These are phyloP conservation scores for Hirtodrosophila duncani DNA, from an alignment of 2,888 invertebrate genomes.

Conservation along the genomic window DNA sequence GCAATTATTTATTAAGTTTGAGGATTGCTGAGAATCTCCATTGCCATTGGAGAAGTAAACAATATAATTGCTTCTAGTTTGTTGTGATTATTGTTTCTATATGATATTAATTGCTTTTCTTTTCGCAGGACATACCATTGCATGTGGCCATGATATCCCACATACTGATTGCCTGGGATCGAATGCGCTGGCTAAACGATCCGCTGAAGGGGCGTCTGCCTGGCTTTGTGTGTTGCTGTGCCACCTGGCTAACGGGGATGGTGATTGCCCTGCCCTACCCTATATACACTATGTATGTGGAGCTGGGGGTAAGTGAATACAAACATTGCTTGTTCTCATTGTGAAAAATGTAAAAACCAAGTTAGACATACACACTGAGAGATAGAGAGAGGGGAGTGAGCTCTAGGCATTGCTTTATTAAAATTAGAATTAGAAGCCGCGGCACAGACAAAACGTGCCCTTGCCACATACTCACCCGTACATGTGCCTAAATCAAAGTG, in stretches of 20 bases:
- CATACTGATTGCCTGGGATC: constrained; percentile 84
- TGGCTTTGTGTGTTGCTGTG: constrained; percentile 83
- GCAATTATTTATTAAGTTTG: too few species aligned
- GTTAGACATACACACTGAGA: too few species aligned
- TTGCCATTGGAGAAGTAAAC: constrained; percentile 39
- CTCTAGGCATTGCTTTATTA: constrained; percentile 28
- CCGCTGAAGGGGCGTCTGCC: constrained; percentile 83
- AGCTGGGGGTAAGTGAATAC: constrained; percentile 84
- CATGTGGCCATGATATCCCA: constrained; percentile 86
- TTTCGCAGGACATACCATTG: constrained; percentile 83
- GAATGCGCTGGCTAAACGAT: constrained; percentile 83
- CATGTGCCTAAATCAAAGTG: constrained; percentile 46
- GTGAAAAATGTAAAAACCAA: neutral
- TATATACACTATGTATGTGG: constrained; percentile 85
- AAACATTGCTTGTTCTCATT: too few species aligned
- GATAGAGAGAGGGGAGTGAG: too few species aligned
- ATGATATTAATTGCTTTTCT: constrained; percentile 13
- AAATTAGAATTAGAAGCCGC: constrained; percentile 15
- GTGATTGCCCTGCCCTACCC: constrained; percentile 86
- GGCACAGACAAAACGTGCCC: constrained; percentile 9
- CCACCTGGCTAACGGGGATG: constrained; percentile 85
- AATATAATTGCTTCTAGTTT: constrained; percentile 18
- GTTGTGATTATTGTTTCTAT: neutral
- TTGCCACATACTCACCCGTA: constrained; percentile 9
- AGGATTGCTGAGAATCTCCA: too few species aligned